Evolutionary conservation across 2,113 vertebrate genomes (phyloP).

Genomic region (Chaetops frenatus): DNA sequence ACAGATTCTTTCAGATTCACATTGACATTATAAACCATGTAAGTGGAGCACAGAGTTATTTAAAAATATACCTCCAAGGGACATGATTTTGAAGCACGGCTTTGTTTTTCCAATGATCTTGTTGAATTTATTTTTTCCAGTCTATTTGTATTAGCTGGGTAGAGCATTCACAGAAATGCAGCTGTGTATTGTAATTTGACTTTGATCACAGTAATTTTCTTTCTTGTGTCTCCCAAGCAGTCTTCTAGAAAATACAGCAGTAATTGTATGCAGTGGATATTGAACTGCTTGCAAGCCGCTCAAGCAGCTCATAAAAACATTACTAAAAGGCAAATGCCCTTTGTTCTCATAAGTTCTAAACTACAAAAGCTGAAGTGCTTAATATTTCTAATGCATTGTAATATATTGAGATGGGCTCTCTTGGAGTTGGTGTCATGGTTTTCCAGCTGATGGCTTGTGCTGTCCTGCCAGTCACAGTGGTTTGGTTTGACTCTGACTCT

Average conservation of each 20-base stretch:
- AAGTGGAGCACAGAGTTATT: background rate
- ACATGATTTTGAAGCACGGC: background rate
- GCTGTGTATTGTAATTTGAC: slow-evolving; percentile 21
- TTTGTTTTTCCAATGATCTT: background rate
- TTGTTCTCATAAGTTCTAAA: background rate
- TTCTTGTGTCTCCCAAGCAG: background rate
- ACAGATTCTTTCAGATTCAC: background rate
- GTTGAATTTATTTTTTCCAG: background rate
- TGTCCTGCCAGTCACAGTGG: background rate
- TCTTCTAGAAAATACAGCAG: background rate
- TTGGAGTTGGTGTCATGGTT: background rate
- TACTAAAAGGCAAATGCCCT: slow-evolving; percentile 47
- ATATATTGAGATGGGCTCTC: background rate
- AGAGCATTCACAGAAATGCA: background rate
- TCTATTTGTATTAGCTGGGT: background rate
- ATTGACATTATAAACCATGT: background rate
- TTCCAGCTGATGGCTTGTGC: background rate
- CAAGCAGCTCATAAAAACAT: slow-evolving; percentile 22
- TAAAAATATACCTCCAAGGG: background rate
- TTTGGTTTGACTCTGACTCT: background rate
- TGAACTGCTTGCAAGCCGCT: background rate
- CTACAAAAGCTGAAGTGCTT: background rate
- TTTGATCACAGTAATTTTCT: slow-evolving; percentile 48
- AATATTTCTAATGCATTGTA: background rate
- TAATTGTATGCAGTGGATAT: slow-evolving; percentile 8